Evolutionary conservation across 1,140 invertebrate species (phyloP), one percentile per base, ranked within the genome.

Genomic region (Drosophila murphyi): DNA sequence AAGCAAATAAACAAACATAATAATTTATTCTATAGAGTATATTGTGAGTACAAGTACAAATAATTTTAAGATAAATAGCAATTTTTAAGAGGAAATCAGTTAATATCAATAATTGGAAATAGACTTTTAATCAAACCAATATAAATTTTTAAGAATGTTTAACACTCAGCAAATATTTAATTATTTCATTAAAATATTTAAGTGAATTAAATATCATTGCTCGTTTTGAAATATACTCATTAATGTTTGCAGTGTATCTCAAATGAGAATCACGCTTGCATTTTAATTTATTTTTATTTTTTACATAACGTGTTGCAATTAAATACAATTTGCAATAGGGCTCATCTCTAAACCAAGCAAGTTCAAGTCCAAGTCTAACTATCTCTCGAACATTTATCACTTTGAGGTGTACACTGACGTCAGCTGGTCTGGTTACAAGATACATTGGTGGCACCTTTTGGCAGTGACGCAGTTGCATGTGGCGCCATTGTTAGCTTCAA

Each of bases 301-400:
- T 62, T 67, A 47, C 70, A 75, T 79, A 83, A 79, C 78, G 69
- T 80, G 69, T 60, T 32, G 65, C 63, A 68, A 82, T 82, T 87
- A 82, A 82, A 71, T 60, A 52, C 56, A 59, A 87, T 76, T 86
- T 70, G 45, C 59, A 63, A 48, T 52, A 50, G 67, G 61, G 70
- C 50, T 60, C 71, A 73, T 77, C 73, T 77, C 48, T 45, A 12
- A 61, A 20, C 50, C 68, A 81, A 81, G 72, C 62, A 63, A 60
- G 61, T 54, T 48, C 60, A 34, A 51, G 54, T 57, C 12, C 54
- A 64, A 31, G 12, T 41, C 55, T n/a, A 55, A 45, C 37, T 67
- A 76, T 60, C 76, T 56, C 57, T 73, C 69, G 70, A 80, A 74
- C 73, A 80, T 85, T 77, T 77, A 83, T 83, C 69, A 85, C 61